Evolutionary conservation across 1,140 invertebrate genomes (phyloP), one percentile per base, ranked within the genome.

Genomic region (Eupristina koningsbergeri): DNA sequence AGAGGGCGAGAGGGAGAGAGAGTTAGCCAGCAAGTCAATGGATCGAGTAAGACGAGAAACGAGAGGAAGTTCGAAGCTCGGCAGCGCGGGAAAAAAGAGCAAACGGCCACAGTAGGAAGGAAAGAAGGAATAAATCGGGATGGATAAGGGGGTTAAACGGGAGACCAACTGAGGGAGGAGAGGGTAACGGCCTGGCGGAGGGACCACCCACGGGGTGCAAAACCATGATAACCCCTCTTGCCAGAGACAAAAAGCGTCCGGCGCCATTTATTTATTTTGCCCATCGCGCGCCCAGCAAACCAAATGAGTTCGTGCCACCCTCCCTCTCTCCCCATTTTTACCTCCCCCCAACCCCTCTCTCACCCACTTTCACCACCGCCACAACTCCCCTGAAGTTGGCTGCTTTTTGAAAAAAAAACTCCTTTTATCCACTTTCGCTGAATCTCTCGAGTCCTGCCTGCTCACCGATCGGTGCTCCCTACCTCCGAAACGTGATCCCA

Each of bases 191-290:
- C 29, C 61, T 64, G 17, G 6, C 29, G 3, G 22, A 5, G 39
- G 53, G 77, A 63, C 67, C 53, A 80, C 83, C 80, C 80, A 64
- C 80, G n/a, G 36, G 15, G 80, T 13, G 58, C 39, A 64, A 26
- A 53, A n/a, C 58, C 58, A 36, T 61, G 61, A 83, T 76, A 77
- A 61, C 22, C 81, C 73, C 36, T 50, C n/a, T 53, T 9, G 9
- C 6, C 3, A 53, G 61, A 61, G 74, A 74, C 81, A 78, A 84
- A 85, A 81, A 53, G 58, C 71, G 31, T 13, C 67, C 74, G 34
- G 58, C 58, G 39, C 53, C 19, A 11, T 41, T 36, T 75, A 31
- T 81, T 81, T 81, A 74, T 75, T 75, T 81, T 63, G 47, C 64
- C 76, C 39, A 31, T 79, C 61, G 77, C 41, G 39, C 39, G 77